Base-by-base conservation (phyloP, 2,113 vertebrate genomes). In the Pleuronectes platessa region DNA sequence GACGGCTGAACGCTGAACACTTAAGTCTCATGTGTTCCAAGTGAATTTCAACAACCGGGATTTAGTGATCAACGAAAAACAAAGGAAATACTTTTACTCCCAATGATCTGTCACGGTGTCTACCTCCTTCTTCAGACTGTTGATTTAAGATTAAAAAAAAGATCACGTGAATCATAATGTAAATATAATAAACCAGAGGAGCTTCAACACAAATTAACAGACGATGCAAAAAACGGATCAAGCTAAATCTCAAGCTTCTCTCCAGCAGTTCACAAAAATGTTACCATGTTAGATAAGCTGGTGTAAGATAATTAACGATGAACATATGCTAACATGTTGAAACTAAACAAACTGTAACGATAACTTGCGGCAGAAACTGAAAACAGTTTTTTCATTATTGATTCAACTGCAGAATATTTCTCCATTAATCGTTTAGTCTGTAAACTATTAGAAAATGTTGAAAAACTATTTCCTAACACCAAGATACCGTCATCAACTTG, bases 1-100 rank as follows among this genome's bases (percentile, higher is more conserved):
- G 82, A 86, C 3, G n/a, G 62, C 31, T 37, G 64, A 80, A 24
- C 35, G 37, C 42, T 60, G 4, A 18, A 53, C 60, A 37, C 26
- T 53, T 3, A 45, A 45, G 11, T 42, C 40, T 42, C 62, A 63
- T 71, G 45, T 47, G 45, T 47, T 47, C 45, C 12, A 1, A 13
- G 45, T 47, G 45, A 17, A 47, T 47, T 14, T 47, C 45, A 47
- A 0, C 45, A 42, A 9, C 7, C 8, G 7, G 35, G 35, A 8
- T 37, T 8, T 37, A 37, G 35, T 10, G 8, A 37, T 71, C 60
- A 26, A 47, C 20, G 27, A 54, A 51, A 40, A 53, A 61, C 2
- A 37, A 37, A 20, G 18, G 24, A 62, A 31, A 47, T 13, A 12
- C 35, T 37, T 37, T 37, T 10, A 17, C 45, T 17, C 45, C 13